These are phyloP conservation scores for Heterodera schachtii DNA, from an alignment of 1,140 invertebrate species.

Conservation along the genomic window DNA sequence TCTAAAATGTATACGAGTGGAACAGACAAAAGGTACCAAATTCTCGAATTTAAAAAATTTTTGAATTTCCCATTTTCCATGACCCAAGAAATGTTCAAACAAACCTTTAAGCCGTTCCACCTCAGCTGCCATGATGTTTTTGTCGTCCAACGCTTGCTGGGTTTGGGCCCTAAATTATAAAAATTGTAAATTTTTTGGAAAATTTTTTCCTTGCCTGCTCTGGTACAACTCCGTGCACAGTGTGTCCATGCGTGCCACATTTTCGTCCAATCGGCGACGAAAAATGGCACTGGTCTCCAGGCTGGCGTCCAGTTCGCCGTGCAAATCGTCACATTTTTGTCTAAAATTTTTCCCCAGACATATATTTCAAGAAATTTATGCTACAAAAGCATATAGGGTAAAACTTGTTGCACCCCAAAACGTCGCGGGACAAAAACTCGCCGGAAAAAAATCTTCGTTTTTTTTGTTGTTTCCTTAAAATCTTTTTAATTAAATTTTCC, in stretches of 20 bases:
- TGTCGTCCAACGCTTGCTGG: slow-evolving; percentile 55
- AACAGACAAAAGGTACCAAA: no score
- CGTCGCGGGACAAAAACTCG: no score
- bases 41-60: no score
- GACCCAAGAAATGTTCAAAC: slow-evolving; percentile 4
- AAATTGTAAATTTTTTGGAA: background rate
- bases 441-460: no score
- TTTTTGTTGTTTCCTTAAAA: no score
- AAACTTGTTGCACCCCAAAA: no score
- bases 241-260: slow-evolving; percentile 36
- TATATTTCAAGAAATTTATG: no score
- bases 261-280: slow-evolving; percentile 45
- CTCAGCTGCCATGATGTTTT: slow-evolving; percentile 48
- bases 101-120: slow-evolving; percentile 59
- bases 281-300: slow-evolving; percentile 36
- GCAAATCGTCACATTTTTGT: slow-evolving; percentile 53
- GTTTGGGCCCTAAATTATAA: slow-evolving; percentile 15
- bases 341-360: slow-evolving; percentile 23
- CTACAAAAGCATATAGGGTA: background rate
- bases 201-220: slow-evolving; percentile 14
- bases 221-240: slow-evolving; percentile 53
- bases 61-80: background rate
- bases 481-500: no score
- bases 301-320: slow-evolving; percentile 53
- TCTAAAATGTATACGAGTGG: no score